Percentiles rank a stretch among this genome's conserved stretches.
phyloP scores from a whole-genome alignment of 23 tunicate species.

The Styela plicata region DNA sequence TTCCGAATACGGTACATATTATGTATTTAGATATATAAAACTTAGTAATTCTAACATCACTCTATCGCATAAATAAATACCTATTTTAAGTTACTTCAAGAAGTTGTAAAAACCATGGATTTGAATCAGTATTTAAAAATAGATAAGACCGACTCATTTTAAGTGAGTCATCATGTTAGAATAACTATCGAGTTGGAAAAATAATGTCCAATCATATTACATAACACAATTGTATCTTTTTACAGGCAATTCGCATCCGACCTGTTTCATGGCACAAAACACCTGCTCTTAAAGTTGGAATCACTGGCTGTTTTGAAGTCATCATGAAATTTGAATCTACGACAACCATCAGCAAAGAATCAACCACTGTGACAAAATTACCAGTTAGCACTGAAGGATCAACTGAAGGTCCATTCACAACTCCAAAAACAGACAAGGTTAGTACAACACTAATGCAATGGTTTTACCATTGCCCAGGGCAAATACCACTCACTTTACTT shows the following conservation, averaged over 20 bases:
- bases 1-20: too few relatives aligned
- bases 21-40: too few relatives aligned
- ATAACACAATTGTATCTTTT: background rate
- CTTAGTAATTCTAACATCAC: too few relatives aligned
- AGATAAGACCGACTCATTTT: too few relatives aligned
- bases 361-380: slow-evolving; percentile 4
- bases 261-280: slow-evolving; percentile 30
- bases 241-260: slow-evolving; percentile 38
- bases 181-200: too few relatives aligned
- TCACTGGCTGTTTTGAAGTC: slow-evolving; percentile 45
- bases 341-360: background rate
- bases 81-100: too few relatives aligned
- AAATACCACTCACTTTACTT: too few relatives aligned
- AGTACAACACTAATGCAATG: background rate
- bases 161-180: too few relatives aligned
- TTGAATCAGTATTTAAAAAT: too few relatives aligned
- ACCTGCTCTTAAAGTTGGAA: slow-evolving; percentile 42
- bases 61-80: too few relatives aligned
- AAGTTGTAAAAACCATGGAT: too few relatives aligned
- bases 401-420: background rate
- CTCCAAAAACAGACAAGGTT: background rate
- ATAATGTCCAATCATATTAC: background rate
- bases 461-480: too few relatives aligned
- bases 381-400: slow-evolving; percentile 9
- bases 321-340: slow-evolving; percentile 42